Evolutionary conservation across 2,113 vertebrate species (phyloP).

Genomic region (Cryptoleucopteryx plumbea): DNA sequence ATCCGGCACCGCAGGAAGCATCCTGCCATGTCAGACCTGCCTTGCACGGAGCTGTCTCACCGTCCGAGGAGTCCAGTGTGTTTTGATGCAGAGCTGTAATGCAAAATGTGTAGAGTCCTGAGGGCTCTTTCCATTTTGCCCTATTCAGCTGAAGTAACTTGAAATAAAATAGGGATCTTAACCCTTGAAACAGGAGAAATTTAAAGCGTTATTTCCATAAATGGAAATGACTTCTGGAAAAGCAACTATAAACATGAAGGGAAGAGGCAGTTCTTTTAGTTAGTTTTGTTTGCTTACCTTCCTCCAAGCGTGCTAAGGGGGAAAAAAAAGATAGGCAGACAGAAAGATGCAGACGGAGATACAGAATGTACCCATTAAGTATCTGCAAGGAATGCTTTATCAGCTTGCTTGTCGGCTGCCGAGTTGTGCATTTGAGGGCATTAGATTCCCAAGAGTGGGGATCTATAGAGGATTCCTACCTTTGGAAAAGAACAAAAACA

Average conservation of each 20-base stretch:
- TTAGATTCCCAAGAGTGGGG: constrained; percentile 18
- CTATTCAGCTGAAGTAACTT: neutral
- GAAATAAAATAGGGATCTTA: neutral
- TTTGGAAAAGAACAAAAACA: constrained; percentile 62
- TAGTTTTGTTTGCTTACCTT: constrained; percentile 10
- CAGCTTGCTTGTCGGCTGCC: constrained; percentile 14
- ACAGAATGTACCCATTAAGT: neutral
- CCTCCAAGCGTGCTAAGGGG: neutral
- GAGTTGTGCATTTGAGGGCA: constrained; percentile 16
- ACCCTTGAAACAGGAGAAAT: neutral
- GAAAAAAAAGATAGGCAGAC: neutral
- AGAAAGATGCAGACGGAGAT: constrained; percentile 25
- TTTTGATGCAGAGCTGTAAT: neutral
- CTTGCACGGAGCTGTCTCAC: neutral
- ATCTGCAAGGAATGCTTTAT: constrained; percentile 28
- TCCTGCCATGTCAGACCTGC: neutral
- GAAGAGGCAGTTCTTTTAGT: neutral
- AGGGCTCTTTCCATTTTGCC: neutral
- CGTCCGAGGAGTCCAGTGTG: neutral
- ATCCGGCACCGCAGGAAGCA: accelerated
- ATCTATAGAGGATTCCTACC: constrained; percentile 50
- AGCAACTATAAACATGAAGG: neutral
- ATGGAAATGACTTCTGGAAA: neutral
- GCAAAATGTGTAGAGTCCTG: neutral
- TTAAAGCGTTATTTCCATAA: neutral